phyloP scores from a whole-genome alignment of 2,797 vertebrate species.

The Centropyge bicolor region DNA sequence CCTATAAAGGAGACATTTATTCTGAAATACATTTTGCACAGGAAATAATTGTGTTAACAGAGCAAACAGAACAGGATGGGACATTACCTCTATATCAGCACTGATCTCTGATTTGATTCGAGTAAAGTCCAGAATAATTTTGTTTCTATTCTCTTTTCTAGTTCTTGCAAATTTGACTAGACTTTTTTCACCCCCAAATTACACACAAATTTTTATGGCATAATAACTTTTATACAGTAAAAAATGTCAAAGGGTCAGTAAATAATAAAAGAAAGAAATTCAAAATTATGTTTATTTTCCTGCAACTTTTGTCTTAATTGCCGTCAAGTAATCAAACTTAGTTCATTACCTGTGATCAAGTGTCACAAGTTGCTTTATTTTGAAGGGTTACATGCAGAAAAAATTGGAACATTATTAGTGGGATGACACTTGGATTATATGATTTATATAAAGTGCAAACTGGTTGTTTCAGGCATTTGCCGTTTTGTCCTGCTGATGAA shows the following conservation, averaged over 20 bases:
- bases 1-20: neutral
- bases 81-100: neutral
- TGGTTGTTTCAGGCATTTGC: too few relatives aligned
- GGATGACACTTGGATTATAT: neutral
- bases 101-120: neutral
- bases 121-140: neutral
- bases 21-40: neutral
- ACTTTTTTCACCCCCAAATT: too few relatives aligned
- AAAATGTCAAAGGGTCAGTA: neutral
- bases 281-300: too few relatives aligned
- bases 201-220: neutral
- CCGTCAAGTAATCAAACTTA: too few relatives aligned
- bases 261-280: too few relatives aligned
- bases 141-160: neutral
- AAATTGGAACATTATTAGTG: neutral
- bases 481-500: neutral
- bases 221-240: neutral
- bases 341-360: neutral
- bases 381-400: neutral
- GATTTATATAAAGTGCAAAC: neutral
- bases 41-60: too few relatives aligned
- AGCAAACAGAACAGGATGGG: neutral
- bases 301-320: too few relatives aligned
- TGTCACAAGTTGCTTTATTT: neutral
- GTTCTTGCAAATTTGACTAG: too few relatives aligned